These are phyloP conservation scores for Macrotus californicus DNA, from an alignment of 2,113 vertebrate species.

Conservation along the genomic window DNA sequence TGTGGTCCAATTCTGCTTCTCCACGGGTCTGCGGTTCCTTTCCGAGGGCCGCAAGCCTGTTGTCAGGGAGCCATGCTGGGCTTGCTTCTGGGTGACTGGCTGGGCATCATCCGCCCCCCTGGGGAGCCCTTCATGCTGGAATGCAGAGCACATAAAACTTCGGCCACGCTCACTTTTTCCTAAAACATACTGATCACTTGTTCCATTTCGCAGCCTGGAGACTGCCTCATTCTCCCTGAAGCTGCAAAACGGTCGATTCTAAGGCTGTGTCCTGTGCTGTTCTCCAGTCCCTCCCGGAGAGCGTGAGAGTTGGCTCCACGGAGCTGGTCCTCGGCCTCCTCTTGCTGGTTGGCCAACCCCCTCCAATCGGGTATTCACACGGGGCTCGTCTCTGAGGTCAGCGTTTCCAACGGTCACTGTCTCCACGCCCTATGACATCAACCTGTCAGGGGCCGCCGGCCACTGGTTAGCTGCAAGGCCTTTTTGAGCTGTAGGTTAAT, in stretches of 20 bases:
- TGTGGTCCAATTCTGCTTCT: too few species aligned
- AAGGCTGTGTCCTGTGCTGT: accelerated
- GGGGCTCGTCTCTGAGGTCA: conserved; percentile 46
- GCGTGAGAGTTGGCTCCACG: accelerated
- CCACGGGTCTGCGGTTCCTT: accelerated
- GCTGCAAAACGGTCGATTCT: accelerated
- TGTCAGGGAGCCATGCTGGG: not conserved
- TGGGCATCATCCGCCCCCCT: not conserved
- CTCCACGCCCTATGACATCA: not conserved
- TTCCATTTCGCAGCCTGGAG: not conserved
- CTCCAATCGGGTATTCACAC: not conserved
- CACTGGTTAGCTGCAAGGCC: conserved; percentile 65
- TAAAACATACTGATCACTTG: not conserved
- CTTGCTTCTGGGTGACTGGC: not conserved
- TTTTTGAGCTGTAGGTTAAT: conserved; percentile 70
- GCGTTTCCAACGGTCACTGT: conserved; percentile 44
- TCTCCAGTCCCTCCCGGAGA: not conserved
- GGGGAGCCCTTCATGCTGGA: not conserved
- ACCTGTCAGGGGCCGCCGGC: conserved; percentile 16
- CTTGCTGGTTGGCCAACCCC: not conserved
- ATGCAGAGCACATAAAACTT: not conserved
- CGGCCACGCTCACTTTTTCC: accelerated
- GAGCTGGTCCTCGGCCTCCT: not conserved
- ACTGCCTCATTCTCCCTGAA: not conserved
- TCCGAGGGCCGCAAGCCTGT: accelerated